Percentiles rank a stretch among this genome's conserved stretches.
phyloP scores from a whole-genome alignment of 2,888 invertebrate genomes.

The Papilio elwesi region DNA sequence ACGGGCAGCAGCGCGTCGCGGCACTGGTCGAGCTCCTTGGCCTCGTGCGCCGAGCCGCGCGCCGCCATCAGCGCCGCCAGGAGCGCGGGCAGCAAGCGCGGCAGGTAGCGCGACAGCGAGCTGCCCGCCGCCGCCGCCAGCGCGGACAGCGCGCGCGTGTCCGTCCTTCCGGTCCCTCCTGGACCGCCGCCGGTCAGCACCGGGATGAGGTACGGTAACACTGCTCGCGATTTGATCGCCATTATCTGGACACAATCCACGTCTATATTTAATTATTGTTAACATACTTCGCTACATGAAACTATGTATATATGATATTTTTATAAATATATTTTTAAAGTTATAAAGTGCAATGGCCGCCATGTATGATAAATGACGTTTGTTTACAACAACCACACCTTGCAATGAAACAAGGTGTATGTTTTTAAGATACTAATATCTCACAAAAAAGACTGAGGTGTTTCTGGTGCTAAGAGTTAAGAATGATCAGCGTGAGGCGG shows the following conservation, averaged over 20 bases:
- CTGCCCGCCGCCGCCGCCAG: conserved; percentile 97
- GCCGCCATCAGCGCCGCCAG: conserved; percentile 89
- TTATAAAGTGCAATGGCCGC: too few relatives aligned
- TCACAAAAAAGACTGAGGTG: too few relatives aligned
- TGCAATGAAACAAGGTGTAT: too few relatives aligned
- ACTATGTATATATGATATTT: too few relatives aligned
- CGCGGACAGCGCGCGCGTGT: conserved; percentile 96
- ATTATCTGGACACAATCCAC: conserved; percentile 88
- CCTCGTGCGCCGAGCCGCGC: conserved; percentile 86
- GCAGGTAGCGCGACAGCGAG: conserved; percentile 94
- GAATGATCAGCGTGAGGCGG: not conserved
- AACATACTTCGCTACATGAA: not conserved
- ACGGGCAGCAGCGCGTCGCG: conserved; percentile 96
- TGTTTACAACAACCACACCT: too few relatives aligned
- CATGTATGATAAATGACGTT: too few relatives aligned
- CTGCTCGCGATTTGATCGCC: conserved; percentile 97
- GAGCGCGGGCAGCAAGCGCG: conserved; percentile 96
- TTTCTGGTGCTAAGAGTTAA: too few relatives aligned
- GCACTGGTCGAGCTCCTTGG: conserved; percentile 94
- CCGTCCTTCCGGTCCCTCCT: conserved; percentile 79
- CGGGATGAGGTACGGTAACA: conserved; percentile 97
- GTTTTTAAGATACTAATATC: too few relatives aligned
- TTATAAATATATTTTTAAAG: too few relatives aligned
- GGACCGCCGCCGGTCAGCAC: conserved; percentile 87
- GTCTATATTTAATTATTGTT: not conserved